Evolutionary conservation across 2,113 vertebrate genomes (phyloP).

Genomic region (Picathartes gymnocephalus): DNA sequence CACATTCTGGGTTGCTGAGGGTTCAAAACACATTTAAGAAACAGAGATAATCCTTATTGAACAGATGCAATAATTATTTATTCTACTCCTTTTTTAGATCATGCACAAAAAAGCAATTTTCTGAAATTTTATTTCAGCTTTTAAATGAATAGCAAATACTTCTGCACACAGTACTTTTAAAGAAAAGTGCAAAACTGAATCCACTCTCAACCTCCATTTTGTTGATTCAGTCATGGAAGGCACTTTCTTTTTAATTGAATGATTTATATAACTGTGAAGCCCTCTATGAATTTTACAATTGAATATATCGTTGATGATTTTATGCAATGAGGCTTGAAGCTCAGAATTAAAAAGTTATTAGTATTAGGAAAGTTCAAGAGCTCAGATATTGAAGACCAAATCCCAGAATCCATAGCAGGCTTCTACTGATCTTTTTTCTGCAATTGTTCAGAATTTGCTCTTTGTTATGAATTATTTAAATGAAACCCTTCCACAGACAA

Average conservation of each 20-base stretch:
- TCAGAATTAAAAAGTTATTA: conserved; percentile 44
- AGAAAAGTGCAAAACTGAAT: neutral
- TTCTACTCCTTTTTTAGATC: neutral
- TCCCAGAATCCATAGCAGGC: neutral
- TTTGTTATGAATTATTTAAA: neutral
- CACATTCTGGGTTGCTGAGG: neutral
- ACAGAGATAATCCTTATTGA: neutral
- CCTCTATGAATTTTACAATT: conserved; percentile 23
- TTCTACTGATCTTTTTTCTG: neutral
- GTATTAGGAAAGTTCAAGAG: conserved; percentile 29
- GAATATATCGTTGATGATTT: conserved; percentile 1
- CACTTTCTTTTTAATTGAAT: conserved; percentile 26
- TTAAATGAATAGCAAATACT: neutral
- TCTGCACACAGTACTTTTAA: neutral
- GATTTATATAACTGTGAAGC: conserved; percentile 19
- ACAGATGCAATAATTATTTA: neutral
- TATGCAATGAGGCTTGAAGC: conserved; percentile 38
- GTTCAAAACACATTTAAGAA: neutral
- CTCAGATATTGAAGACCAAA: neutral
- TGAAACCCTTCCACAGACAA: neutral
- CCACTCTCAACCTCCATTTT: neutral
- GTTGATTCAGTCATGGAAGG: neutral
- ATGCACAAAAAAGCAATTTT: neutral
- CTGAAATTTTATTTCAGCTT: neutral
- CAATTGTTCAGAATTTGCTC: neutral